Conservation (phyloP, 2,113 vertebrate species). For the Ovibos moschatus region DNA sequence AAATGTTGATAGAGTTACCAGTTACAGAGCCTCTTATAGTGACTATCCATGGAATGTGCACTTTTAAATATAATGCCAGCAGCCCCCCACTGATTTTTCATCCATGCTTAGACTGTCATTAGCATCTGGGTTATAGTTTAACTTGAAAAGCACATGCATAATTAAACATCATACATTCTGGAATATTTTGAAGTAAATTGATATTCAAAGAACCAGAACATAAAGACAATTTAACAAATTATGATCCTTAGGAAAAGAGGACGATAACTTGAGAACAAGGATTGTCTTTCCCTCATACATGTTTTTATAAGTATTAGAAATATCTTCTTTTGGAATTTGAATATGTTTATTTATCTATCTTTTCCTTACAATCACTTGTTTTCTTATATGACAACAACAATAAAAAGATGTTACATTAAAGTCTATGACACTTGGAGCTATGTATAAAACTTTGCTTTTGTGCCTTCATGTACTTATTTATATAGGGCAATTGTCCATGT, state of each 20-base stretch:
- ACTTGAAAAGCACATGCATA: not conserved
- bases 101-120: not conserved
- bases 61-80: not conserved
- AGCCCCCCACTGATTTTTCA: not conserved
- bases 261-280: not conserved
- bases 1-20: not conserved
- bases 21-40: not conserved
- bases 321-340: not conserved
- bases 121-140: not conserved
- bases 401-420: not conserved
- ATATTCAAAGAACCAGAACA: not conserved
- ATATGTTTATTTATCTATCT: not conserved
- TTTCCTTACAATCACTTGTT: not conserved
- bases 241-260: not conserved
- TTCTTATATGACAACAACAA: not conserved
- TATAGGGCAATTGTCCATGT: not conserved
- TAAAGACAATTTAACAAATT: not conserved
- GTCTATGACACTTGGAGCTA: not conserved
- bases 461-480: not conserved
- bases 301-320: not conserved
- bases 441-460: not conserved
- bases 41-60: not conserved
- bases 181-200: not conserved
- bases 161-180: not conserved
- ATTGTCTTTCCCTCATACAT: not conserved